These are phyloP conservation scores for Priocnemis perturbator DNA, from an alignment of 2,888 invertebrate species.

Conservation along the genomic window DNA sequence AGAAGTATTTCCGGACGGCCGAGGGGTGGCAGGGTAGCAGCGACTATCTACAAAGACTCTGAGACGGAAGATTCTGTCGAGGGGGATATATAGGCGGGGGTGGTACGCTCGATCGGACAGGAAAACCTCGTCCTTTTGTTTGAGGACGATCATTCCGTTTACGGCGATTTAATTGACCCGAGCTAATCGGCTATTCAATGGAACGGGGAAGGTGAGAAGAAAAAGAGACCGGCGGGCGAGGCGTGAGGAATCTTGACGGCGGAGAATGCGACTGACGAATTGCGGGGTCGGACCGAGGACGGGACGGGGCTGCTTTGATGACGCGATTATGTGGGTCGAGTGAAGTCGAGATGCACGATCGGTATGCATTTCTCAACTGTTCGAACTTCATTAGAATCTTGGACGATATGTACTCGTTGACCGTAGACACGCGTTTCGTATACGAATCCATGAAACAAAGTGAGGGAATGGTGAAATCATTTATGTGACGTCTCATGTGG, in stretches of 20 bases:
- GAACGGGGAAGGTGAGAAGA: not conserved
- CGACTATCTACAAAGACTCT: constrained; percentile 31
- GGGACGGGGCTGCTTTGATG: too few relatives aligned
- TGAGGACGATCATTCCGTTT: constrained; percentile 41
- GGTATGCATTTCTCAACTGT: not conserved
- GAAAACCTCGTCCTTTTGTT: constrained; percentile 28
- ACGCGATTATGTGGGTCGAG: too few relatives aligned
- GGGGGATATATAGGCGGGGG: not conserved
- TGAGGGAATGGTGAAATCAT: too few relatives aligned
- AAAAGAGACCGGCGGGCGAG: not conserved
- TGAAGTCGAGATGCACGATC: too few relatives aligned
- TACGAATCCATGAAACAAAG: too few relatives aligned
- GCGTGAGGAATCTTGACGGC: not conserved
- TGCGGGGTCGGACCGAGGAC: too few relatives aligned
- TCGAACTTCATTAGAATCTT: not conserved
- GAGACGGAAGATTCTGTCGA: constrained; percentile 11
- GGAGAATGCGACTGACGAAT: not conserved
- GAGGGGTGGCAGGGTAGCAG: constrained; percentile 9
- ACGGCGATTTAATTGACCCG: constrained; percentile 44
- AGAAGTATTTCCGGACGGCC: constrained; percentile 35
- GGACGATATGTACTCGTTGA: too few relatives aligned
- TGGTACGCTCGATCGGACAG: constrained; percentile 2
- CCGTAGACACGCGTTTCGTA: too few relatives aligned
- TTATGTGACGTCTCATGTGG: too few relatives aligned
- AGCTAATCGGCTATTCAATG: constrained; percentile 37